Base-by-base conservation (phyloP, 2,797 vertebrate species). In the Tauraco hartlaubi region DNA sequence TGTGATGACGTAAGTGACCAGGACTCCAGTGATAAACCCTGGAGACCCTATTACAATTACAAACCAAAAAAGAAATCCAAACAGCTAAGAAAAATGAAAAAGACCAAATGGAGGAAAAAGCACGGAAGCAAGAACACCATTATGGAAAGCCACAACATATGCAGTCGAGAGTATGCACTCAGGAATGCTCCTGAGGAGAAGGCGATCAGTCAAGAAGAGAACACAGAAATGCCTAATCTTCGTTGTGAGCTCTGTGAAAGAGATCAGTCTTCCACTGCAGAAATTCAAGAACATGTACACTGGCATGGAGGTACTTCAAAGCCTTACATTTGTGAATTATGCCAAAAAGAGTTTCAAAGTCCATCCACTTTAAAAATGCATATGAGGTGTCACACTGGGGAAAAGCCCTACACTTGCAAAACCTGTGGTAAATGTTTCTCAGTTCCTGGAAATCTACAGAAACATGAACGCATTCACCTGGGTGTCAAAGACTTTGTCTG, bases 21-120 rank as follows among this genome's bases (percentile, higher is more conserved):
- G 59, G 99, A 99, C 92, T 98, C 98, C 46, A 99, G 98, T 3
- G 99, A 99, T 95, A 98, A 99, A 94, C 99, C 99, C 1, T 99
- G 99, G 99, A 99, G 99, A 83, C 99, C 99, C 18, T 99, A 99
- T 95, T 99, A 99, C 90, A 99, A 99, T 67, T 99, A 99, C 96
- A 99, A 99, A 97, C 98, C 99, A 39, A 99, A 99, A 98, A 99
- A 99, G 98, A 99, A 99, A 95, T 98, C 98, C 62, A 98, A 98
- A 79, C 98, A 98, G 85, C 94, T 98, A 87, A 99, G 99, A 95
- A 99, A 99, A 97, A 97, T 99, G 74, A 98, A 98, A 55, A 98
- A 98, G 95, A 98, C 97, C 75, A 99, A 98, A 95, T 99, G 99
- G 97, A 98, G 98, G 91, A 98, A 97, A 85, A 98, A 98, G 71